Conservation (phyloP, 2,888 invertebrate genomes). For the Eucera pruinosa region DNA sequence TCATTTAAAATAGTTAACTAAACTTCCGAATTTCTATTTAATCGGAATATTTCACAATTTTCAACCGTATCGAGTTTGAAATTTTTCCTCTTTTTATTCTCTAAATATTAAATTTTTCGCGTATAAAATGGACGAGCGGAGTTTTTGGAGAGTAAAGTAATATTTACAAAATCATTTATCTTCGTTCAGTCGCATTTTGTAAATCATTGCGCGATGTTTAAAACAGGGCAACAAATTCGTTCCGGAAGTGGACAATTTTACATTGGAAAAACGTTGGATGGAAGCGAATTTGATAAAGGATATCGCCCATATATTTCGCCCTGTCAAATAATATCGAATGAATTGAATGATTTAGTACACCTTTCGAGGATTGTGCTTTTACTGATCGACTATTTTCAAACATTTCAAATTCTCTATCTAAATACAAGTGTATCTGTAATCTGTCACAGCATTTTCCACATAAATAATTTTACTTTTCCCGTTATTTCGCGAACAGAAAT, state of each 20-base stretch:
- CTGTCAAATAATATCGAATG: slow-evolving; percentile 1
- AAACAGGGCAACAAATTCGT: background rate
- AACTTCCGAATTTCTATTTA: no score
- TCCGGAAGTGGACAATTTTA: background rate
- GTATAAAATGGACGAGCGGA: no score
- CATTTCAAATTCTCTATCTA: background rate
- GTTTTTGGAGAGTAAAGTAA: no score
- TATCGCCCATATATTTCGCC: slow-evolving; percentile 4
- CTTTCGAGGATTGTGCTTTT: background rate
- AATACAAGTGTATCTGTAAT: background rate
- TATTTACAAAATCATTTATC: no score
- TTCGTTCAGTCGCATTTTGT: no score
- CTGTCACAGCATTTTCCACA: background rate
- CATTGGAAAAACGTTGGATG: background rate
- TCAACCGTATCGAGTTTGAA: no score
- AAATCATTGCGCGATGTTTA: background rate
- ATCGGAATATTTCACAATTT: no score
- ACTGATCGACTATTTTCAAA: background rate
- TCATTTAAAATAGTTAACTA: no score
- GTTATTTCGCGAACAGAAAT: no score
- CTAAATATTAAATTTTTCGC: no score
- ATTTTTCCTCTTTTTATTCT: no score
- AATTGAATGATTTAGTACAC: slow-evolving; percentile 4
- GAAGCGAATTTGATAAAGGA: slow-evolving; percentile 20
- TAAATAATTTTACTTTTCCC: background rate